Evolutionary conservation across 2,797 vertebrate species (phyloP), one percentile per base, ranked within the genome.

Genomic region (Meda fulgida): DNA sequence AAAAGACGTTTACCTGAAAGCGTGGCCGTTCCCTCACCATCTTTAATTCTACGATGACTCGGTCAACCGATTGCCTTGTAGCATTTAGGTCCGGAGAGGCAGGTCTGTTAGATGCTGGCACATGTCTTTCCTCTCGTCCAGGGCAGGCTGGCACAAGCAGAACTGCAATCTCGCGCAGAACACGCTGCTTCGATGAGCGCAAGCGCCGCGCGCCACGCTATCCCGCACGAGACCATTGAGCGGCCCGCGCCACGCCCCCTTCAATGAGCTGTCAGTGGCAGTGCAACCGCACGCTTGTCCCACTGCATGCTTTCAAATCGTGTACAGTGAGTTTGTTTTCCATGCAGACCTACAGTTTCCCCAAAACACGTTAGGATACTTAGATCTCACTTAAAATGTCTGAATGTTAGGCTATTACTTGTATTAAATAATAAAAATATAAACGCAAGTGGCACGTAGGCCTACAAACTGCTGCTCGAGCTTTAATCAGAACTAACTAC

Each of bases 241-340:
- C 26, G 1, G 34, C 80, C n/a, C 40, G 71, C 71, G 77, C 88
- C 87, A 90, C 90, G 88, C 90, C 89, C 89, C 85, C 89, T 88
- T 65, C 51, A 36, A 18, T 67, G 65, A 75, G 69, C 78, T 76
- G 84, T 85, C 87, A 86, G 51, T 38, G 21, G 78, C 82, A 63
- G 58, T 83, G 29, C 26, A 63, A 13, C 16, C 70, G 60, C 46
- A 18, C 36, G 75, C 48, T 9, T 76, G 53, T 40, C 31, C 48
- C 48, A 23, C 5, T 36, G 48, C 72, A 78, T 78, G 83, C 40
- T 70, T 63, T 78, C 38, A n/a, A 60, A 46, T 38, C 19, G 31
- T 31, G 31, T 34, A n/a, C 73, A 36, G 21, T 18, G 19, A 23
- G 34, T 40, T 34, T 51, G 46, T 11, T 23, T 13, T 73, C 18